Percentiles rank a stretch among this genome's conserved stretches.
phyloP scores from a whole-genome alignment of 2,113 vertebrate genomes.

The Poeciliopsis retropinna region DNA sequence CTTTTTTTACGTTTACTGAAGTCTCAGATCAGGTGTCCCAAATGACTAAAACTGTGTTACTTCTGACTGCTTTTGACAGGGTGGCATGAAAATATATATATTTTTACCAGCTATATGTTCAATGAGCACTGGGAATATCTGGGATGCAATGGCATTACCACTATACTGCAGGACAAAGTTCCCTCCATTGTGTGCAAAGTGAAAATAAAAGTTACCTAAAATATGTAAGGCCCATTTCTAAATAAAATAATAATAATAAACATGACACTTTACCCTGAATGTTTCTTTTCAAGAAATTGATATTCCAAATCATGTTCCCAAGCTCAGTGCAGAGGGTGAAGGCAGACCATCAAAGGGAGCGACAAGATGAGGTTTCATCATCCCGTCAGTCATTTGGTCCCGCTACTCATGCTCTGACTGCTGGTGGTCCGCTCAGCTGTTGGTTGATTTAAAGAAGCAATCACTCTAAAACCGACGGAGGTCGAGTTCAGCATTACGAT shows the following conservation, averaged over 20 bases:
- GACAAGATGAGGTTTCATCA: constrained; percentile 37
- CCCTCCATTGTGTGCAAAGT: neutral
- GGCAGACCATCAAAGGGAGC: constrained; percentile 26
- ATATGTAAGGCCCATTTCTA: neutral
- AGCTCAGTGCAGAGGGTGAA: neutral
- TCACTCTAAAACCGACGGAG: constrained; percentile 32
- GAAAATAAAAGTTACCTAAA: neutral
- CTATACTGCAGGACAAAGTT: neutral
- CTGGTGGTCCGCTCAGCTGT: constrained; percentile 32
- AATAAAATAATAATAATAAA: neutral
- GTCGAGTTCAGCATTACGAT: constrained; percentile 25
- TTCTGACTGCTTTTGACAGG: neutral
- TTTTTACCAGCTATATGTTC: neutral
- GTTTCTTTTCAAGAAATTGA: neutral
- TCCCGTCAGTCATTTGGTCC: constrained; percentile 24
- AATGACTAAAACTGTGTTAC: too few relatives aligned
- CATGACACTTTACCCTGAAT: neutral
- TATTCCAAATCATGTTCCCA: constrained; percentile 1
- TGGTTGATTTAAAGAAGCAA: constrained; percentile 42
- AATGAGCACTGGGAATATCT: neutral
- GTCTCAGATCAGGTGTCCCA: neutral
- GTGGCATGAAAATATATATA: neutral
- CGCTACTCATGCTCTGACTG: constrained; percentile 22
- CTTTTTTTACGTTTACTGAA: neutral
- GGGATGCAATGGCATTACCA: neutral